phyloP scores from a whole-genome alignment of 2,797 vertebrate species.

The Lepilemur ruficaudatus region DNA sequence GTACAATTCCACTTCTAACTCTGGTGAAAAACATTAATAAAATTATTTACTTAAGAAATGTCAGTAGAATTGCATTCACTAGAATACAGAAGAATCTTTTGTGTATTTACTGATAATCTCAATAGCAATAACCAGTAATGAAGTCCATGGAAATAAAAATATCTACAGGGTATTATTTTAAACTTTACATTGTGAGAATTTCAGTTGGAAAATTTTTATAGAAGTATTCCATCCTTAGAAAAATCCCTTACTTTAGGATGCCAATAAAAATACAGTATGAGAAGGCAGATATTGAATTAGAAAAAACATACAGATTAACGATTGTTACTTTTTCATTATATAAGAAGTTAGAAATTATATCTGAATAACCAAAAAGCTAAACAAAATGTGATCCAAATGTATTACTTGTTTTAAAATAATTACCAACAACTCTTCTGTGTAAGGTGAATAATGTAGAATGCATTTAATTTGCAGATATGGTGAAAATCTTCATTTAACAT shows the following conservation, averaged over 20 bases:
- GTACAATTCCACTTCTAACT: conserved; percentile 14
- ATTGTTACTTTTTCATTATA: conserved; percentile 9
- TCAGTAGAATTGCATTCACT: conserved; percentile 30
- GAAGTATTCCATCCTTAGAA: not conserved
- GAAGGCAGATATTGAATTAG: not conserved
- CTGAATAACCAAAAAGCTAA: not conserved
- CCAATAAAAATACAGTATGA: conserved; percentile 23
- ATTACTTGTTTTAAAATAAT: conserved; percentile 34
- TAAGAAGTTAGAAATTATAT: conserved; percentile 25
- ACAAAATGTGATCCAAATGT: not conserved
- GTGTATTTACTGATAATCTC: conserved; percentile 14
- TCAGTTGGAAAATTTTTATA: not conserved
- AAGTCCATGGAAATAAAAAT: not conserved
- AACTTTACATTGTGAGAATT: conserved; percentile 6
- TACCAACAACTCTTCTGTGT: not conserved
- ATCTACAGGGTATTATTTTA: not conserved
- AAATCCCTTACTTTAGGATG: not conserved
- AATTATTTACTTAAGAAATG: conserved; percentile 6
- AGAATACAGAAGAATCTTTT: not conserved
- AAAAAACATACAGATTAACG: not conserved
- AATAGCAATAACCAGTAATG: not conserved
- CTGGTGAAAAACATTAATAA: conserved; percentile 38
- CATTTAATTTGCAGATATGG: not conserved
- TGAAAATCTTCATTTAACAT: not conserved
- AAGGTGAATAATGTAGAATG: not conserved